Evolutionary conservation across 2,797 vertebrate species (phyloP).

Genomic region (Coreius guichenoti): DNA sequence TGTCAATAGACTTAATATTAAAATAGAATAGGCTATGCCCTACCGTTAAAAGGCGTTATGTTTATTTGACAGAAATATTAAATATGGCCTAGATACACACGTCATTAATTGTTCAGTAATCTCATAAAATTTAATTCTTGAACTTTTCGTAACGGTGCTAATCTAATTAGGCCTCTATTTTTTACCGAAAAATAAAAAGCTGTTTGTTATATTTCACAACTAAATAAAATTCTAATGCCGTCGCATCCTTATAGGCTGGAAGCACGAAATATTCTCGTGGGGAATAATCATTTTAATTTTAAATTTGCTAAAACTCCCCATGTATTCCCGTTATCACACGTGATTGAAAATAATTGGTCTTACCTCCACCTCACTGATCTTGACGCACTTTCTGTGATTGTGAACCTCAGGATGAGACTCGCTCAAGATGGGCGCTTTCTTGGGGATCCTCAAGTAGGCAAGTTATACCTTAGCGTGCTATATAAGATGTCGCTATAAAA

Average conservation of each 20-base stretch:
- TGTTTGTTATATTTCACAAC: neutral
- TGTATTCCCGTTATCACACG: slow-evolving; percentile 25
- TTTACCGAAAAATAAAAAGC: slow-evolving; percentile 3
- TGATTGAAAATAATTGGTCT: slow-evolving; percentile 63
- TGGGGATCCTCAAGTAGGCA: slow-evolving; percentile 57
- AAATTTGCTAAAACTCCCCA: slow-evolving; percentile 22
- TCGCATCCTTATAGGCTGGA: slow-evolving; percentile 11
- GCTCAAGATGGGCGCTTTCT: slow-evolving; percentile 54
- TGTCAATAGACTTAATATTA: neutral
- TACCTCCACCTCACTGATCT: slow-evolving; percentile 68
- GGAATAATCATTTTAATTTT: neutral
- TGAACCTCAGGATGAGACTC: slow-evolving; percentile 64
- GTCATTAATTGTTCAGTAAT: neutral
- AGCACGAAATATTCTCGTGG: slow-evolving; percentile 1
- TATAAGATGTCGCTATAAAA: slow-evolving; percentile 73
- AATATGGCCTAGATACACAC: neutral
- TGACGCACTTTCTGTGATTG: slow-evolving; percentile 48
- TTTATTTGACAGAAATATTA: neutral
- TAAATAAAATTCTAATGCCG: neutral
- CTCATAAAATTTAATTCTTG: neutral
- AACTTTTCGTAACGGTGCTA: neutral
- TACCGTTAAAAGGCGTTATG: neutral
- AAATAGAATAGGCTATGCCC: neutral
- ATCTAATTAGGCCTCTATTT: neutral
- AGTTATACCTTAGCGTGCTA: slow-evolving; percentile 65